Evolutionary conservation across 2,113 vertebrate genomes (phyloP).

Genomic region (Calidris pygmaea): DNA sequence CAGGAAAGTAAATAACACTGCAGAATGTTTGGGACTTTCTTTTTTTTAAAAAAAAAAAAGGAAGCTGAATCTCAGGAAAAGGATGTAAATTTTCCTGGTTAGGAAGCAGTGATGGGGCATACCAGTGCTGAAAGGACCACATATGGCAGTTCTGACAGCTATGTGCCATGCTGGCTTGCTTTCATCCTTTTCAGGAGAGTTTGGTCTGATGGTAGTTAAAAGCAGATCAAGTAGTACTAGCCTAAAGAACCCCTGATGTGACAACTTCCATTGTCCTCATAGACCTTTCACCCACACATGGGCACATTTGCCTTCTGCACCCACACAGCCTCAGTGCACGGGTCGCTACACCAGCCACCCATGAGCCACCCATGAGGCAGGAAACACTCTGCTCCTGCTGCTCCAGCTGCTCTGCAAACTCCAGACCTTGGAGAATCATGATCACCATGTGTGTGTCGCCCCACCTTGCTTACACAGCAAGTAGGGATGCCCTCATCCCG

Average conservation of each 20-base stretch:
- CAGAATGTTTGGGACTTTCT: neutral
- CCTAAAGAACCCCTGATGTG: neutral
- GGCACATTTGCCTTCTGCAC: neutral
- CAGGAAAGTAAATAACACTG: neutral
- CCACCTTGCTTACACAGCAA: neutral
- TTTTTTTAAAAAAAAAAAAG: neutral
- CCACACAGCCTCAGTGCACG: fast-evolving
- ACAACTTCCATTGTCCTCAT: neutral
- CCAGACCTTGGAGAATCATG: neutral
- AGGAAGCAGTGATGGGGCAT: neutral
- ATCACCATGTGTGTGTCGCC: fast-evolving
- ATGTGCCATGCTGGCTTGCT: neutral
- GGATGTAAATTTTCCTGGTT: neutral
- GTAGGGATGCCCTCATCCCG: neutral
- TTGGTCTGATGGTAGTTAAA: neutral
- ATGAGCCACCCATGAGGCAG: neutral
- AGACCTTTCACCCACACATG: neutral
- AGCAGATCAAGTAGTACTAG: neutral
- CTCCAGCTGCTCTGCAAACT: neutral
- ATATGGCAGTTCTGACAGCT: neutral
- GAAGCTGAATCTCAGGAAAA: neutral
- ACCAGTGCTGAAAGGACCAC: neutral
- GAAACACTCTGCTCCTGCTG: neutral
- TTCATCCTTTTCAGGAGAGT: neutral
- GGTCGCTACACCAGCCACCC: fast-evolving